Conservation (phyloP, 2,113 vertebrate species). For the Chloroceryle aenea region DNA sequence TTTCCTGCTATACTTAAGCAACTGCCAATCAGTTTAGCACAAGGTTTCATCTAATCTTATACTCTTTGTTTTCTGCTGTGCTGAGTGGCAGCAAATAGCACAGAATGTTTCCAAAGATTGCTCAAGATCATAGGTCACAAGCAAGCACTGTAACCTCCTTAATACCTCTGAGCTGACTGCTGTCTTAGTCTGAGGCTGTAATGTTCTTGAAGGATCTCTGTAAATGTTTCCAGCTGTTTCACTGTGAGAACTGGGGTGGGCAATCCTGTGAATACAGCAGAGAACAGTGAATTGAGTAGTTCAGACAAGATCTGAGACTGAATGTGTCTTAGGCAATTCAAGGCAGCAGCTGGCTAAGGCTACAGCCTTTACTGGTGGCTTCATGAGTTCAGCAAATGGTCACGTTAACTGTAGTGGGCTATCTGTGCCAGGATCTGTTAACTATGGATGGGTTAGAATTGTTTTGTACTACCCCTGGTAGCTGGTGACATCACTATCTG, state of each 20-base stretch:
- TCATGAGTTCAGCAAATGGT: background rate
- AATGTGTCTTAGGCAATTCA: background rate
- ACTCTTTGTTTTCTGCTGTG: background rate
- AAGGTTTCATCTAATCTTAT: background rate
- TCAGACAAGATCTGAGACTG: background rate
- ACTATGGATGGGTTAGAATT: background rate
- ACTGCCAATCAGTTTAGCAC: background rate
- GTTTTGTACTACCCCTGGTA: background rate
- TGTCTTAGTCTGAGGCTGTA: background rate
- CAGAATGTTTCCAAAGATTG: background rate
- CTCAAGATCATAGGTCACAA: background rate
- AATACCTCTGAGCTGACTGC: background rate
- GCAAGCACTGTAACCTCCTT: background rate
- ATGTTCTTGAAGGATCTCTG: background rate
- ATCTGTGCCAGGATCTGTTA: background rate
- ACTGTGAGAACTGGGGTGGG: background rate
- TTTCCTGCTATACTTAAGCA: background rate
- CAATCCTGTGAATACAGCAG: background rate
- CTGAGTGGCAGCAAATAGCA: background rate
- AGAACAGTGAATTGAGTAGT: background rate
- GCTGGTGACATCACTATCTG: background rate
- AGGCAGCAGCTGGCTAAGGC: background rate
- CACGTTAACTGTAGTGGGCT: background rate
- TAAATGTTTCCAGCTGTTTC: background rate
- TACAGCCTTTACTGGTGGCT: background rate